Evolutionary conservation across 2,888 invertebrate species (phyloP).

Genomic region (Teleogryllus oceanicus): DNA sequence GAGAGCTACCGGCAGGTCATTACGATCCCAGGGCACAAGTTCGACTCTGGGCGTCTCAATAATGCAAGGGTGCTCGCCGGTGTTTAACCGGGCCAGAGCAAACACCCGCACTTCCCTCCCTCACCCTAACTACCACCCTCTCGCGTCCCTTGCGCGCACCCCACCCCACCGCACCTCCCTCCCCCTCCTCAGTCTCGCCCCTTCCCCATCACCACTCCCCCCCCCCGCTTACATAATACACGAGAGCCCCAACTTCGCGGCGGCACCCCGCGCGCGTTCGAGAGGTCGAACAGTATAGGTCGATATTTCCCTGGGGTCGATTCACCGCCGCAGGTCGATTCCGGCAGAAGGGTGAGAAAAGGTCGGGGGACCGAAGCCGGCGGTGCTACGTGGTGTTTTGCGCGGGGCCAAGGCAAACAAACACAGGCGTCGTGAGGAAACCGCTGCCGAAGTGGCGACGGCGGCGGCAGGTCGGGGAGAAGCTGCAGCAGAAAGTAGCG

Average conservation of each 20-base stretch:
- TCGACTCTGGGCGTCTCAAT: constrained; percentile 18
- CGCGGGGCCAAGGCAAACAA: no score
- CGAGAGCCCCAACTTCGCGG: not conserved
- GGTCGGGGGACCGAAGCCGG: no score
- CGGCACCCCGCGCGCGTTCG: not conserved
- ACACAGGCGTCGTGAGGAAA: no score
- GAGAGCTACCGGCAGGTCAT: not conserved
- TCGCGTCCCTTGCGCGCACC: not conserved
- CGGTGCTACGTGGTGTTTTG: no score
- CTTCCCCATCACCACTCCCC: not conserved
- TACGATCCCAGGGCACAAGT: not conserved
- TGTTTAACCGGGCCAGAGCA: constrained; percentile 18
- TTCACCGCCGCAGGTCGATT: not conserved
- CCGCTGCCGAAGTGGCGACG: no score
- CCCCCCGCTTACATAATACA: not conserved
- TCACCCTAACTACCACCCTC: not conserved
- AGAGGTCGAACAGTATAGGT: not conserved
- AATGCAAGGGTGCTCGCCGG: not conserved
- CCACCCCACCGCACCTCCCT: not conserved
- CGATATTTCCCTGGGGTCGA: not conserved
- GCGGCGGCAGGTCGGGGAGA: no score
- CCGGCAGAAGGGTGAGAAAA: no score
- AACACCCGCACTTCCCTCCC: not conserved
- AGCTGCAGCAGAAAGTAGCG: no score
- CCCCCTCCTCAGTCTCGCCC: not conserved